Evolutionary conservation across 2,888 invertebrate species (phyloP), one percentile per base, ranked within the genome.

Genomic region (Diplolepis rosae): DNA sequence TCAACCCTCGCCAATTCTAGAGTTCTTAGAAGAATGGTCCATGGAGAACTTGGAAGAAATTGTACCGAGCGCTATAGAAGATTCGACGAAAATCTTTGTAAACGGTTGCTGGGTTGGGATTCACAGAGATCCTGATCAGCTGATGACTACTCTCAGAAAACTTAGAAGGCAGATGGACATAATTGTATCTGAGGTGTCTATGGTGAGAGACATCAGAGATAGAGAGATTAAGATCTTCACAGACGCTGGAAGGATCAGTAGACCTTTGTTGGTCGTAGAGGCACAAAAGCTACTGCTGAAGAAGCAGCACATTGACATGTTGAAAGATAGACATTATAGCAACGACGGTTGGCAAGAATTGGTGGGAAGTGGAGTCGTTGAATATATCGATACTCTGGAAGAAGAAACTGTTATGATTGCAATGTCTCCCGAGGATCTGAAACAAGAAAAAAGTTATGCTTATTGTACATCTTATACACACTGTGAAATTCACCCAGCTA

Each of bases 11-110:
- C 99, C 99, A 1, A 99, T 99, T 90, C 91, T 99, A 68, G 99
- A 99, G 92, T 99, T 99, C 91, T 98, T 99, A 93, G 99, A 99
- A 88, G 99, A 99, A 89, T 99, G 99, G 99, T 98, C 98, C 65
- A 99, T 99, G 99, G 99, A 99, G 90, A 99, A 99, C 89, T 91
- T 99, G 77, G 99, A 99, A 90, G 99, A 99, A 93, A 99, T 99
- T 77, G 98, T 99, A 0, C 99, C 99, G 0, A 98, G 98, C 18
- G 98, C 99, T 1, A 99, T 99, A 86, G 96, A 97, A 13, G 98
- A 98, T 90, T 98, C 99, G 0, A 99, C 99, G 0, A 99, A 99
- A 90, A 99, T 99, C 86, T 99, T 99, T 90, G 99, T 99, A 0
- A 99, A 99, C 89, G 99, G 99, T 35, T 98, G 99, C 86, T 99